A percentile compares a stretch with the other conserved stretches of the same genome.
These are phyloP conservation scores for Hiodon alosoides DNA, from an alignment of 2,113 vertebrate genomes.

Conservation along the genomic window DNA sequence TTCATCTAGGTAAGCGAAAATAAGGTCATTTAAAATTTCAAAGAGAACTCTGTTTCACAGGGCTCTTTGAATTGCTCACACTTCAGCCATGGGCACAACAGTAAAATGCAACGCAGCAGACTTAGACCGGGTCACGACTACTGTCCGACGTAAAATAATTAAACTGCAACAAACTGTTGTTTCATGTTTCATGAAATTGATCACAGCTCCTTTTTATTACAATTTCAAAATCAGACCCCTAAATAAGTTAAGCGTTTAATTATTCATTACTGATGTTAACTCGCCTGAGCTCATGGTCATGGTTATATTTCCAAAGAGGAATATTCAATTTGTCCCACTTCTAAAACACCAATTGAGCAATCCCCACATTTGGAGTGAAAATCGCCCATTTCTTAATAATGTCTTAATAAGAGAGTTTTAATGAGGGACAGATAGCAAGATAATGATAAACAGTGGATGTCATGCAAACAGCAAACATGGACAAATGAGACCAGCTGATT, in stretches of 20 bases:
- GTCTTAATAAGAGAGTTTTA: not conserved
- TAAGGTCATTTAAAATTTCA: conserved; percentile 1
- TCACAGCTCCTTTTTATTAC: too few species aligned
- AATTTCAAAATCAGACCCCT: too few species aligned
- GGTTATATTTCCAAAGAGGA: not conserved
- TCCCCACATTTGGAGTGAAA: not conserved
- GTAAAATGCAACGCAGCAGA: too few species aligned
- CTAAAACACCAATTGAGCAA: not conserved
- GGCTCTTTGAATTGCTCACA: too few species aligned
- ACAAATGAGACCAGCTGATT: not conserved
- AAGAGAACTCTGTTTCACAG: not conserved
- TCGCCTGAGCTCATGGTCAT: too few species aligned
- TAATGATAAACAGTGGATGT: not conserved
- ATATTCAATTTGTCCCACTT: not conserved
- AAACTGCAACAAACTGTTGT: too few species aligned
- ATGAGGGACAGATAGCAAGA: not conserved
- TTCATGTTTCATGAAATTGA: too few species aligned
- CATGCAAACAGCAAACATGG: not conserved
- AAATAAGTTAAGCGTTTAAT: too few species aligned
- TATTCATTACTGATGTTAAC: too few species aligned
- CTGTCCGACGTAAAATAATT: too few species aligned
- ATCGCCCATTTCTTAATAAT: not conserved
- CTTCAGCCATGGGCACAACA: too few species aligned
- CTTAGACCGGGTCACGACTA: too few species aligned
- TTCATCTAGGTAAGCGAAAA: not conserved